These are phyloP conservation scores for Haliaeetus albicilla DNA, from an alignment of 2,797 vertebrate species.

Conservation along the genomic window DNA sequence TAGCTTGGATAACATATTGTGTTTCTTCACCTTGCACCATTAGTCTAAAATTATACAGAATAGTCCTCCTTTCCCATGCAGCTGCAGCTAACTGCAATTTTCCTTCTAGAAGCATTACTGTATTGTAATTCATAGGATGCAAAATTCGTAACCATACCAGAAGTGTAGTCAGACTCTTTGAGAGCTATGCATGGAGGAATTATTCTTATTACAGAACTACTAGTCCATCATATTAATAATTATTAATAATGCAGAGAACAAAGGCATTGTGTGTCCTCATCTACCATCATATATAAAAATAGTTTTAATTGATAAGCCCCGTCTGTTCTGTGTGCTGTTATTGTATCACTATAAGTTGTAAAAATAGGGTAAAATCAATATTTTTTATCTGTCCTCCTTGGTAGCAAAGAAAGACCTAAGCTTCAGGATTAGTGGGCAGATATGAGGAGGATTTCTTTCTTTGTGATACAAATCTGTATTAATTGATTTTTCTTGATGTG, in stretches of 20 bases:
- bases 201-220: background rate
- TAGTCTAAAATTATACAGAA: constrained; percentile 8
- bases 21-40: background rate
- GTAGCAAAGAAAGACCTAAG: constrained; percentile 58
- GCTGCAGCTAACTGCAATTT: background rate
- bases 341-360: constrained; percentile 42
- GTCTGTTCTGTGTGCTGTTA: constrained; percentile 50
- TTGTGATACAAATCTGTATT: constrained; percentile 73
- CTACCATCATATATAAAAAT: background rate
- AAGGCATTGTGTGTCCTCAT: background rate
- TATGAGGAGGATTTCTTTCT: constrained; percentile 69
- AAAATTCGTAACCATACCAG: background rate
- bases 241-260: constrained; percentile 14
- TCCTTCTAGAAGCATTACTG: background rate
- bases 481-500: constrained; percentile 75
- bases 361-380: constrained; percentile 66
- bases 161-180: background rate
- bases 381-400: constrained; percentile 47
- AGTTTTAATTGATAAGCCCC: constrained; percentile 54
- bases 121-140: background rate
- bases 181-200: background rate
- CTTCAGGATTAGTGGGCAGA: constrained; percentile 61
- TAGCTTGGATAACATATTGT: background rate
- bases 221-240: background rate
- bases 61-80: background rate